Evolutionary conservation across 1,140 invertebrate species (phyloP), one percentile per base, ranked within the genome.

Genomic region (Drosophila malerkotliana): DNA sequence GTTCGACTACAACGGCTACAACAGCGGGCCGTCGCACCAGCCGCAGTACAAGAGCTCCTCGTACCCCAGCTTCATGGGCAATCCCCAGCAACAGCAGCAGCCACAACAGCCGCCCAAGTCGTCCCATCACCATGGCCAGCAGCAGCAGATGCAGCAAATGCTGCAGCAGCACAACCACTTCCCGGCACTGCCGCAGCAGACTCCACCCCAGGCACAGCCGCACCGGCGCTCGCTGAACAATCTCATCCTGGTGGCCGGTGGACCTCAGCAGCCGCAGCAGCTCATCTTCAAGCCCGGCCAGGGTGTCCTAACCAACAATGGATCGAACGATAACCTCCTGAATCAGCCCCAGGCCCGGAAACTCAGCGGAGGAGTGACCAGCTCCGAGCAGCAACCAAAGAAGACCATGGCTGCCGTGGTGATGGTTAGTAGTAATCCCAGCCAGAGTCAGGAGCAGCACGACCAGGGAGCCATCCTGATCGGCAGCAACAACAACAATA

Each of bases 121-220:
- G 61, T 94, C 94, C 60, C 93, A 93, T 60, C 93, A 93, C 59
- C 92, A 90, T 75, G 90, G 72, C 66, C 81, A 91, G 73, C 81
- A 91, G 72, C 91, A 26, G 4, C 26, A 91, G 28, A 79, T 87
- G 79, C 79, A 91, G 63, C 71, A 89, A 71, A 82, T 92, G 60
- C 52, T 90, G 47, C 79, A 87, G 45, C 87, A 90, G 30, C 85
- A 90, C 91, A 92, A 79, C 10, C 90, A 91, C 18, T 92, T 92
- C 72, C 94, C 94, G 60, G 92, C 93, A 12, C 55, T 91, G 52
- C 92, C 83, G 53, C 92, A 92, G 66, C 78, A 90, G 59, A 82
- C 78, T 55, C 74, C 90, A 52, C 77, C 82, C 32, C 79, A 90
- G 47, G 74, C 92, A 3, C 41, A 44, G 41, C 44, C 44, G 74